These are phyloP conservation scores for Petroica traversi DNA, from an alignment of 2,113 vertebrate genomes.

Conservation along the genomic window DNA sequence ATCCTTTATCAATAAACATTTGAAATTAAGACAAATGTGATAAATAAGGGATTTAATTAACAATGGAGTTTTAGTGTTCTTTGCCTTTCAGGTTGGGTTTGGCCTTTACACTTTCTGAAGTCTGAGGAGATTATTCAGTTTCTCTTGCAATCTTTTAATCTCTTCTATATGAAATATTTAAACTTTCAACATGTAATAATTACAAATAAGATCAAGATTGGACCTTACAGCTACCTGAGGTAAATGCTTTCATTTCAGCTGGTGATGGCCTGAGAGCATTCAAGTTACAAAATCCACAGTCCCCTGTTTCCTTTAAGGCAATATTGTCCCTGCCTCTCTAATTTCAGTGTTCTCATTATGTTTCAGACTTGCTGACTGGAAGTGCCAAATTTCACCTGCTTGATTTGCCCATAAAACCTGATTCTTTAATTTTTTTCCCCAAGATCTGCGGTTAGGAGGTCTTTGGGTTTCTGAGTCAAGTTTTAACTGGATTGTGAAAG, in stretches of 20 bases:
- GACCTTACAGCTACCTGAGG: neutral
- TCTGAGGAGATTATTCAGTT: neutral
- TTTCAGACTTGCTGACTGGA: neutral
- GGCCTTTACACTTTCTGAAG: neutral
- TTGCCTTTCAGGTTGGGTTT: neutral
- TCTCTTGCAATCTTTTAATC: conserved; percentile 36
- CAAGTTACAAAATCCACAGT: neutral
- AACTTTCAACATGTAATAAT: conserved; percentile 51
- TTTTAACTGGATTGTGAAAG: neutral
- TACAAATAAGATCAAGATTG: conserved; percentile 7
- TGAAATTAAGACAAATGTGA: conserved; percentile 54
- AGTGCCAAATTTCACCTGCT: neutral
- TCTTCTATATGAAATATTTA: conserved; percentile 58
- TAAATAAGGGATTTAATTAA: conserved; percentile 47
- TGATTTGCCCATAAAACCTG: neutral
- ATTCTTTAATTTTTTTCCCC: neutral
- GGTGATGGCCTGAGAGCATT: neutral
- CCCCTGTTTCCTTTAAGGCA: neutral
- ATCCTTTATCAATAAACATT: conserved; percentile 33
- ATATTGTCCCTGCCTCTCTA: neutral
- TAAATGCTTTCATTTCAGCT: conserved; percentile 26
- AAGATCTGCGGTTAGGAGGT: neutral
- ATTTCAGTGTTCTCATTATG: neutral
- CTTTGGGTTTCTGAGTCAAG: neutral
- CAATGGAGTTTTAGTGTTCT: neutral